These are phyloP conservation scores for Acipenser transmontanus DNA, from an alignment of 2,797 vertebrate genomes.

Conservation along the genomic window DNA sequence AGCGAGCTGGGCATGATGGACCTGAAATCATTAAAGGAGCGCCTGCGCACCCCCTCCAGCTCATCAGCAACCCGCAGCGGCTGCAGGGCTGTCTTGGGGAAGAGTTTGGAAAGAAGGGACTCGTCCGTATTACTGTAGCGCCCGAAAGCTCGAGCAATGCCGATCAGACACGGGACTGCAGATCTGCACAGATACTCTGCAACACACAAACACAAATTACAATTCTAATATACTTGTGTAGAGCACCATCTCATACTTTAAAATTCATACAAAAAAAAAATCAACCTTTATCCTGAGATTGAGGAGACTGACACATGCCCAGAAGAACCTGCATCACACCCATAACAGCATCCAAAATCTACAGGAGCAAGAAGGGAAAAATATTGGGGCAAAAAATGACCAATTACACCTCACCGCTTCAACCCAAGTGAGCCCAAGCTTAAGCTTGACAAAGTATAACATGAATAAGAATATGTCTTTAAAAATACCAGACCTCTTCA, in stretches of 20 bases:
- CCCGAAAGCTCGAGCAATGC: constrained; percentile 87
- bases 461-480: too few relatives aligned
- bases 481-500: too few relatives aligned
- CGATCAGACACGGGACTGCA: constrained; percentile 81
- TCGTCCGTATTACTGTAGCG: constrained; percentile 91
- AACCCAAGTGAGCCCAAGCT: too few relatives aligned
- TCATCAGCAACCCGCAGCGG: constrained; percentile 59
- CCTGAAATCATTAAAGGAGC: constrained; percentile 94
- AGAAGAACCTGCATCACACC: constrained; percentile 82
- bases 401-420: too few relatives aligned
- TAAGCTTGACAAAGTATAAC: too few relatives aligned
- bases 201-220: constrained; percentile 29
- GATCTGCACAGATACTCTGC: constrained; percentile 88
- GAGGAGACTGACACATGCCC: constrained; percentile 77
- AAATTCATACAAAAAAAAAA: not conserved
- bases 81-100: constrained; percentile 69
- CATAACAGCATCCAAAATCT: constrained; percentile 84
- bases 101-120: constrained; percentile 87
- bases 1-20: constrained; percentile 91
- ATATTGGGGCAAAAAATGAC: not conserved
- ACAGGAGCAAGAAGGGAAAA: constrained; percentile 20
- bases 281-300: constrained; percentile 86
- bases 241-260: not conserved
- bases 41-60: constrained; percentile 64
- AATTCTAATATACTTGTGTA: not conserved